Percentiles rank a stretch among this genome's conserved stretches.
Conservation (phyloP, 2,888 invertebrate species). For the Heterodera filipjevi region DNA sequence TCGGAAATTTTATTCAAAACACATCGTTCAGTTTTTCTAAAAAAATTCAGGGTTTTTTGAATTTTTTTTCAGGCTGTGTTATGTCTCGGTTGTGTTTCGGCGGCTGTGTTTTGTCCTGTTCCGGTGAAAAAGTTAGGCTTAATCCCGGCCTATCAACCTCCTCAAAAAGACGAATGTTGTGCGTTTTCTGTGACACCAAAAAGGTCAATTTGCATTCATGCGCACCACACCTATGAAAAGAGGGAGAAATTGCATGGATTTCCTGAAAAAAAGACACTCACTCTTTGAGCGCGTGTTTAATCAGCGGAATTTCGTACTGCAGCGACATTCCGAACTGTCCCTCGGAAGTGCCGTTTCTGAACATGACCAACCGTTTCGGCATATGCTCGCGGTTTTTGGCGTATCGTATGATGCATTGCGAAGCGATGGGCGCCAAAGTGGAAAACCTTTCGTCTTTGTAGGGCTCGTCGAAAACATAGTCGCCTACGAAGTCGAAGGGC, state of each 20-base stretch:
- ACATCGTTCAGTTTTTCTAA: too few relatives aligned
- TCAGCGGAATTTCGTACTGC: constrained; percentile 51
- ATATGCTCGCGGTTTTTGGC: constrained; percentile 18
- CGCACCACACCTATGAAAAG: neutral
- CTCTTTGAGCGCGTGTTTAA: constrained; percentile 41
- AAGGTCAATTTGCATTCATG: constrained; percentile 33
- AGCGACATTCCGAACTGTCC: constrained; percentile 44
- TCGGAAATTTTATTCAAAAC: too few relatives aligned
- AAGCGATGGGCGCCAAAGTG: constrained; percentile 28
- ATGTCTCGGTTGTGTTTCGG: too few relatives aligned
- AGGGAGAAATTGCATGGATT: neutral
- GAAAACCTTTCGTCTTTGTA: constrained; percentile 40
- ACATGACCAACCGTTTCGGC: constrained; percentile 43
- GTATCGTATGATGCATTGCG: constrained; percentile 31
- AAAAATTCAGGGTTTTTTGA: too few relatives aligned
- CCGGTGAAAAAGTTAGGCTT: too few relatives aligned
- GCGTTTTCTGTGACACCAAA: constrained; percentile 33
- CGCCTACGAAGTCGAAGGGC: constrained; percentile 47
- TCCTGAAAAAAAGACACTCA: neutral
- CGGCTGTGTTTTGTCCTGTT: too few relatives aligned
- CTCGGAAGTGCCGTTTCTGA: constrained; percentile 49
- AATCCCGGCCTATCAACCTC: neutral
- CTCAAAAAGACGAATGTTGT: constrained; percentile 35
- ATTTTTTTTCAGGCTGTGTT: too few relatives aligned
- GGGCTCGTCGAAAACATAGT: constrained; percentile 43